Conservation (phyloP, 2,888 invertebrate species). For the Podabrus alpinus region DNA sequence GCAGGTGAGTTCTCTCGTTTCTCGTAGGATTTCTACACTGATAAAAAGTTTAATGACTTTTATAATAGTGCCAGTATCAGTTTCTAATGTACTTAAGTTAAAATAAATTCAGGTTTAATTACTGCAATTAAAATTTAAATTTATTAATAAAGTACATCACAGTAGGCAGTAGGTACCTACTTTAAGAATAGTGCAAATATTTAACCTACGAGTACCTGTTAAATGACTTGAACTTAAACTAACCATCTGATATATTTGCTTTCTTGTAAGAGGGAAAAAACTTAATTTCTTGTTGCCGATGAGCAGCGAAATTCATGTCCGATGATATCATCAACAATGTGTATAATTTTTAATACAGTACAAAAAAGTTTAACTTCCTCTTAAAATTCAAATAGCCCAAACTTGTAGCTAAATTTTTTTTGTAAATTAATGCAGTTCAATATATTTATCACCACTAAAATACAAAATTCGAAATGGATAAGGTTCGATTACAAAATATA, state of each 20-base stretch:
- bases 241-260: neutral
- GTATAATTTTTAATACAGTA: too few species aligned
- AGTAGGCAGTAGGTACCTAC: neutral
- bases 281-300: neutral
- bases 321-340: too few species aligned
- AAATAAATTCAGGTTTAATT: neutral
- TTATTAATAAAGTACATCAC: neutral
- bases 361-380: too few species aligned
- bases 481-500: too few species aligned
- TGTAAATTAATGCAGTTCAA: too few species aligned
- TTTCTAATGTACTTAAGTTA: neutral
- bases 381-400: too few species aligned
- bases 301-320: neutral
- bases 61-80: neutral
- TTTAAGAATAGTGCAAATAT: neutral
- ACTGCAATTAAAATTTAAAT: neutral
- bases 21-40: neutral
- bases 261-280: neutral
- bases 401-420: too few species aligned
- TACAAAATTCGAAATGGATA: too few species aligned
- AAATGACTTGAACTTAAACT: neutral
- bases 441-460: too few species aligned
- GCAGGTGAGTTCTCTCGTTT: neutral
- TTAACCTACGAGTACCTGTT: neutral
- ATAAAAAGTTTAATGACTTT: neutral